A percentile compares a stretch with the other conserved stretches of the same genome.
These are phyloP conservation scores for Bactericera cockerelli DNA, from an alignment of 1,140 invertebrate species.

Conservation along the genomic window DNA sequence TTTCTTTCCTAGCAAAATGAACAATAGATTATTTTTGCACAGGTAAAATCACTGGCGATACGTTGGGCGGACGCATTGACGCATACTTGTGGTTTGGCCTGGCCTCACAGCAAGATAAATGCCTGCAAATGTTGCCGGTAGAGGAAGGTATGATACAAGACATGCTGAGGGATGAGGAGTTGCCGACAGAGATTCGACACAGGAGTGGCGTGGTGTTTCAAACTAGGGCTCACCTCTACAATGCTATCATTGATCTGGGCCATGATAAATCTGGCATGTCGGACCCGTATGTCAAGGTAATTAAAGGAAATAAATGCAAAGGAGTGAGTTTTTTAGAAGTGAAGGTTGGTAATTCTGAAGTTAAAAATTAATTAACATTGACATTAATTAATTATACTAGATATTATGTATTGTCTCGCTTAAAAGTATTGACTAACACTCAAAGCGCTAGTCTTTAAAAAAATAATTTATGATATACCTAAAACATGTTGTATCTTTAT, in stretches of 20 bases:
- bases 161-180: background rate
- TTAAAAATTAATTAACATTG: too few relatives aligned
- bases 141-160: background rate
- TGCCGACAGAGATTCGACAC: background rate
- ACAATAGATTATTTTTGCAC: background rate
- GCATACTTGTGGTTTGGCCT: conserved; percentile 4
- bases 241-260: background rate
- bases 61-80: background rate
- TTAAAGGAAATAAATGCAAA: too few relatives aligned
- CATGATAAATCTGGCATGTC: background rate
- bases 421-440: too few relatives aligned
- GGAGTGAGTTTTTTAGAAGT: too few relatives aligned
- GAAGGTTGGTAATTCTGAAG: too few relatives aligned
- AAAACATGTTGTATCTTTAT: too few relatives aligned
- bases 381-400: too few relatives aligned
- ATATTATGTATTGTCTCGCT: too few relatives aligned
- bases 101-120: background rate
- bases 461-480: too few relatives aligned
- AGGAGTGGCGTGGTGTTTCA: background rate
- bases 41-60: background rate
- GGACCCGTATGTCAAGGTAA: background rate
- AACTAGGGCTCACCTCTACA: background rate
- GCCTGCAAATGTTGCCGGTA: background rate
- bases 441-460: too few relatives aligned
- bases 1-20: too few relatives aligned